Conservation (phyloP, 2,797 vertebrate genomes). For the Novumbra hubbsi region DNA sequence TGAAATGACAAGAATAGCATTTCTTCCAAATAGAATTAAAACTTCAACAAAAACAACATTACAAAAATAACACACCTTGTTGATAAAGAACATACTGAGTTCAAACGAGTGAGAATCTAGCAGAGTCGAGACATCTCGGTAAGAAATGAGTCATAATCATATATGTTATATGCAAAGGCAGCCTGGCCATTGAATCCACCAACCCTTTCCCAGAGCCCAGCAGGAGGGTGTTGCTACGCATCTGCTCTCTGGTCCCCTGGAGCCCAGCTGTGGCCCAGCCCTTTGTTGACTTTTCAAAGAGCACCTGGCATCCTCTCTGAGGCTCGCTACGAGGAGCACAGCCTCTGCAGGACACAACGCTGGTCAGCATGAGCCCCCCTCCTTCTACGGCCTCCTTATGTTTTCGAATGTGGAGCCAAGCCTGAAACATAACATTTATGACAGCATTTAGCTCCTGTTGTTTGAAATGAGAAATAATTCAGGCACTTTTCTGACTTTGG, state of each 20-base stretch:
- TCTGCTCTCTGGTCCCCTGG: conserved; percentile 63
- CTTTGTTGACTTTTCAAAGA: conserved; percentile 78
- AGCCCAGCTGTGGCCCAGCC: conserved; percentile 73
- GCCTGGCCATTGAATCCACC: conserved; percentile 26
- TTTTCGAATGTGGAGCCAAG: conserved; percentile 40
- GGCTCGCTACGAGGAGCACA: conserved; percentile 48
- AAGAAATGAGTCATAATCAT: conserved; percentile 15
- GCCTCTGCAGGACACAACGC: conserved; percentile 53
- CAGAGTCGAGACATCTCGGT: conserved; percentile 16
- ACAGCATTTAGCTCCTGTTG: not conserved
- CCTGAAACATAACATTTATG: conserved; percentile 22
- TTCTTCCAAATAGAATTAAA: not conserved
- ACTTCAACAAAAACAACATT: not conserved
- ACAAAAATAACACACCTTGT: not conserved
- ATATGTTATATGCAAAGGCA: conserved; percentile 34
- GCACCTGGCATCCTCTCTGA: conserved; percentile 74
- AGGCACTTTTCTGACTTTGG: not conserved
- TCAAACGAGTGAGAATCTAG: not conserved
- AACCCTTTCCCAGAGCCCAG: conserved; percentile 55
- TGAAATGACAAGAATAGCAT: conserved; percentile 10
- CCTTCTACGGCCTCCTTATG: conserved; percentile 31
- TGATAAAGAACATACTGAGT: not conserved
- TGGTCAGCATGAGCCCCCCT: conserved; percentile 58
- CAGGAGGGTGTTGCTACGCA: conserved; percentile 72
- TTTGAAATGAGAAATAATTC: not conserved